Base-by-base conservation (phyloP, 1,140 invertebrate species). In the Zaprionus ornatus region DNA sequence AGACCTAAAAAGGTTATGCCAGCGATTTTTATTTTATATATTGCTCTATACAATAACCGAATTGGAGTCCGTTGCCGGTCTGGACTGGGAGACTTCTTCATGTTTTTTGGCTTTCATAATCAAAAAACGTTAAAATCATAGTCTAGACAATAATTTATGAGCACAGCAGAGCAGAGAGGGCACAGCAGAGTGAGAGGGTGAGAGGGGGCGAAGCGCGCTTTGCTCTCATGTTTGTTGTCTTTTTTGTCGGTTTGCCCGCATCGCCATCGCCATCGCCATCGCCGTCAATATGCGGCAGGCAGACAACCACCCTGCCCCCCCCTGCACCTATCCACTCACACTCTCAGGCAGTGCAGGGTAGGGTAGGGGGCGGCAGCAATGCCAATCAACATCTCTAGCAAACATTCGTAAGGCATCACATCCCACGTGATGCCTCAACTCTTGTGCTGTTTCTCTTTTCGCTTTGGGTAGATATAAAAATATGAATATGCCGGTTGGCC, bases 71-170 rank as follows among this genome's bases (percentile, higher is more conserved):
- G n/a, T 7, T 7, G 7, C n/a, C 1, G 2, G n/a, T 6, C 15
- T 9, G n/a, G n/a, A 17, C n/a, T 17, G 13, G 37, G 35, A 27
- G 40, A 19, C 76, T 68, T 67, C 72, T 63, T 35, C 59, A 72
- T 52, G 65, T 77, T 77, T 83, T 83, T 79, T 76, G 62, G 74
- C 77, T 88, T 87, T 87, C 87, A 92, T 92, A 91, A 92, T 92
- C 91, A 92, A 92, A 92, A 91, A 92, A 92, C 87, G 84, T 91
- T 92, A 92, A 92, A 92, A 92, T 92, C 91, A 92, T 92, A 92
- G 91, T 92, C 91, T 92, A 92, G 91, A 92, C 91, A 92, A 92
- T 92, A 91, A 92, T 92, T 92, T 92, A 92, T 91, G 91, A 91
- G 91, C 71, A 71, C n/a, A 13, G 45, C 10, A 23, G 45, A 10